These are phyloP conservation scores for Piprites chloris DNA, from an alignment of 2,113 vertebrate genomes.

Conservation along the genomic window DNA sequence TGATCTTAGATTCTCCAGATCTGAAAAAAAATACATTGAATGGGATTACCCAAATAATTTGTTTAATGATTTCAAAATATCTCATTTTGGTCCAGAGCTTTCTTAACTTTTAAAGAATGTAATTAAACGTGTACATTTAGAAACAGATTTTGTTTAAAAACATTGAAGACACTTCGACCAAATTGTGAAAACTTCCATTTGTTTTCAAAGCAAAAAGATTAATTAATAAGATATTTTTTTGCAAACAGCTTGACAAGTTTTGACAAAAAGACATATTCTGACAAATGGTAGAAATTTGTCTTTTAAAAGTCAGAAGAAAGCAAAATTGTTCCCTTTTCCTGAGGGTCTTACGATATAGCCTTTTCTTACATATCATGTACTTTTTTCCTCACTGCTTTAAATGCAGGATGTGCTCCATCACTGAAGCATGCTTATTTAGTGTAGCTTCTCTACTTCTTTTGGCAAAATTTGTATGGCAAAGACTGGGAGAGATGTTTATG, in stretches of 20 bases:
- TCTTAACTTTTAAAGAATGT: not conserved
- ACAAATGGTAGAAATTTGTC: not conserved
- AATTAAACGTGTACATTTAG: not conserved
- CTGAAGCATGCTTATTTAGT: not conserved
- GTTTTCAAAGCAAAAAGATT: not conserved
- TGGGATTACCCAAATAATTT: not conserved
- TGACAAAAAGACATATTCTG: not conserved
- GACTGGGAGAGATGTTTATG: not conserved
- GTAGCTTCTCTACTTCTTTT: not conserved
- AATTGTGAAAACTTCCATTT: not conserved
- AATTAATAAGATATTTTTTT: not conserved
- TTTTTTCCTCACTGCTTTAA: not conserved
- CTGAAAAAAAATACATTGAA: not conserved
- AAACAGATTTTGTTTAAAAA: not conserved
- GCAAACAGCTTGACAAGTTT: not conserved
- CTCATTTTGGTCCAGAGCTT: not conserved
- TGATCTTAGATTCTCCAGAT: not conserved
- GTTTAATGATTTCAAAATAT: not conserved
- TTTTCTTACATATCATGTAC: accelerated
- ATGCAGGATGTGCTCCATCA: not conserved
- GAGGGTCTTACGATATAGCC: not conserved
- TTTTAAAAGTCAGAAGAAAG: not conserved
- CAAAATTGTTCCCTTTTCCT: not conserved
- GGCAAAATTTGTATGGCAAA: not conserved
- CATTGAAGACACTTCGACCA: not conserved